These are phyloP conservation scores for Entomobrya proxima DNA, from an alignment of 2,888 invertebrate species.

Conservation along the genomic window DNA sequence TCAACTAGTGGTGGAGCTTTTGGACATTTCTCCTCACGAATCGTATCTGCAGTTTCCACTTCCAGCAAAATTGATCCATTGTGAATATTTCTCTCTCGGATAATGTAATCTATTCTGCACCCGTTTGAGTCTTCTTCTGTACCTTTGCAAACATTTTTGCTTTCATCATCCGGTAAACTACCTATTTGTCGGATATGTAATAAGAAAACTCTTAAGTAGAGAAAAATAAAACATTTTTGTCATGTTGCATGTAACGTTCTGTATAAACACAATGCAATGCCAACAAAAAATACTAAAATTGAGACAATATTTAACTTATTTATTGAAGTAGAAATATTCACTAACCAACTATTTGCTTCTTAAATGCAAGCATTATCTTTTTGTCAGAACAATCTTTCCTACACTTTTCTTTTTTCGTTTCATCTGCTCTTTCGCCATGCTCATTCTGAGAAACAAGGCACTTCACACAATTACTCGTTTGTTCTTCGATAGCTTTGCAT, in stretches of 20 bases:
- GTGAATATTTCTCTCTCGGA: slow-evolving; percentile 12
- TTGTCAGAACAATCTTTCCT: neutral
- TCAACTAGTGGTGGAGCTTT: slow-evolving; percentile 25
- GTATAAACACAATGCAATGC: no score
- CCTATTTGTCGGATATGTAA: no score
- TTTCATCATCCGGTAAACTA: slow-evolving; percentile 7
- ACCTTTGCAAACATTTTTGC: slow-evolving; percentile 8
- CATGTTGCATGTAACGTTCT: no score
- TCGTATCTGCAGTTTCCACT: slow-evolving; percentile 17
- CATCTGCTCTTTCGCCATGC: neutral
- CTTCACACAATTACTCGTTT: slow-evolving; percentile 15
- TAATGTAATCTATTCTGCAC: slow-evolving; percentile 43
- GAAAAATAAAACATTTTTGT: no score
- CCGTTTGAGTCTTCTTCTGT: neutral
- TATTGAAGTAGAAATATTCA: no score
- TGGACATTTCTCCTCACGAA: slow-evolving; percentile 20
- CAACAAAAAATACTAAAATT: no score
- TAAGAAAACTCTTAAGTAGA: no score
- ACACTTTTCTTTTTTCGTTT: neutral
- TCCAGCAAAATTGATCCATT: neutral
- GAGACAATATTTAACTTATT: no score
- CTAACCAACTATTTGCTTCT: slow-evolving; percentile 6
- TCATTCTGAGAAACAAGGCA: slow-evolving; percentile 13
- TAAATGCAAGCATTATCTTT: neutral
- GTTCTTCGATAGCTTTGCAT: neutral